phyloP scores from a whole-genome alignment of 1,140 invertebrate species.

The Pentalonia nigronervosa region DNA sequence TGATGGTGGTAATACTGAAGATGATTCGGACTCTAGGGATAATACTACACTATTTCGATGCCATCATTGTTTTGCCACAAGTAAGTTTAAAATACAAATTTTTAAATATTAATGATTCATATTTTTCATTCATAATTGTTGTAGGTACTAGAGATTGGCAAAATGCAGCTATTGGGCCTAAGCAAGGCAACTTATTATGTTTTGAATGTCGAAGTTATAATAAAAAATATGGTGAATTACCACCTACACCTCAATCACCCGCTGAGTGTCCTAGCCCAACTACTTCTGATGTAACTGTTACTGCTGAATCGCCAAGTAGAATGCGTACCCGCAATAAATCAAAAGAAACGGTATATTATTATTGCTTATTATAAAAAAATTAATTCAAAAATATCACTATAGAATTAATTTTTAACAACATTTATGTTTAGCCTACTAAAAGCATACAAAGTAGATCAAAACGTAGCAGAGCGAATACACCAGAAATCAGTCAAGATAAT shows the following conservation, averaged over 20 bases:
- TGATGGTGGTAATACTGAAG: conserved; percentile 93
- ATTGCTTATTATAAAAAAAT: neutral
- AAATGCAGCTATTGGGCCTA: conserved; percentile 71
- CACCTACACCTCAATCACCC: conserved; percentile 67
- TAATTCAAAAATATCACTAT: neutral
- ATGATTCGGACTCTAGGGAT: conserved; percentile 89
- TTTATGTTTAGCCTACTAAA: conserved; percentile 44
- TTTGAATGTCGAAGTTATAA: conserved; percentile 82
- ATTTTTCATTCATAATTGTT: conserved; percentile 67
- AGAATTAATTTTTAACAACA: neutral
- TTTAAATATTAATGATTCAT: neutral
- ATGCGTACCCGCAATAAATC: conserved; percentile 87
- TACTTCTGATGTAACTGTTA: conserved; percentile 66
- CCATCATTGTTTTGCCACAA: conserved; percentile 69
- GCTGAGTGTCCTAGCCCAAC: conserved; percentile 78
- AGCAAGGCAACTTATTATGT: conserved; percentile 79
- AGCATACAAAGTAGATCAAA: conserved; percentile 51
- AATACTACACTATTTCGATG: conserved; percentile 65
- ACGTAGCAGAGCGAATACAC: conserved; percentile 51
- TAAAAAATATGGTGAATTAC: conserved; percentile 84
- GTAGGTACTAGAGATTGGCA: conserved; percentile 77
- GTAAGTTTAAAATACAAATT: conserved; percentile 64
- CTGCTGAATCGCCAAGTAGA: conserved; percentile 70
- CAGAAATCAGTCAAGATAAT: conserved; percentile 48
- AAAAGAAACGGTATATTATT: conserved; percentile 70